These are phyloP conservation scores for Butorides virescens DNA, from an alignment of 2,113 vertebrate species.

Conservation along the genomic window DNA sequence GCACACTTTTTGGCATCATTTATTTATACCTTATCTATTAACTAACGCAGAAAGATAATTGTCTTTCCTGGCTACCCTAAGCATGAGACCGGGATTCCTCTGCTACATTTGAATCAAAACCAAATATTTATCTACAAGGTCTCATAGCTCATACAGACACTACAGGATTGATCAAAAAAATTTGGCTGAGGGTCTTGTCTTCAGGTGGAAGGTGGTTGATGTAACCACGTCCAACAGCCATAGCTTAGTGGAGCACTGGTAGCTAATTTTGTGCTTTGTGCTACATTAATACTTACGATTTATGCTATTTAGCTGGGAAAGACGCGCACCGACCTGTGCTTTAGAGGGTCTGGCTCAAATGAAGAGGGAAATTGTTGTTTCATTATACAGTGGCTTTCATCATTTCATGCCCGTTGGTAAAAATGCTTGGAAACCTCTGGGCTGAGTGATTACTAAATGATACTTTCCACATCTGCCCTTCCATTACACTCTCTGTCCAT, in stretches of 20 bases:
- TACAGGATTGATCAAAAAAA: background rate
- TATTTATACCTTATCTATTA: background rate
- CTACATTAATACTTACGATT: background rate
- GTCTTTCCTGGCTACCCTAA: background rate
- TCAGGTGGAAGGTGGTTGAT: background rate
- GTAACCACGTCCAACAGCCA: background rate
- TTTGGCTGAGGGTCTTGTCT: background rate
- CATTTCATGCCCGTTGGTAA: background rate
- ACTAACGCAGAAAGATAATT: background rate
- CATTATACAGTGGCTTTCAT: background rate
- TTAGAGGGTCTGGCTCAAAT: background rate
- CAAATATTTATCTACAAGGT: background rate
- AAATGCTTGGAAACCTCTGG: background rate
- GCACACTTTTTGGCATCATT: background rate
- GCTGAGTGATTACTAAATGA: background rate
- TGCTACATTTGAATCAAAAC: background rate
- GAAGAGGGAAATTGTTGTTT: background rate
- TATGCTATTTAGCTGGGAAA: background rate
- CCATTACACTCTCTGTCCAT: background rate
- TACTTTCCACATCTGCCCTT: background rate
- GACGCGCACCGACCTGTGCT: background rate
- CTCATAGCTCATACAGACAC: background rate
- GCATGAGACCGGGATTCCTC: background rate
- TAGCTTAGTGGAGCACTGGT: background rate
- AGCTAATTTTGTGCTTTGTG: background rate